These are phyloP conservation scores for Leucoraja ocellata DNA, from an alignment of 2,797 vertebrate genomes.

Conservation along the genomic window DNA sequence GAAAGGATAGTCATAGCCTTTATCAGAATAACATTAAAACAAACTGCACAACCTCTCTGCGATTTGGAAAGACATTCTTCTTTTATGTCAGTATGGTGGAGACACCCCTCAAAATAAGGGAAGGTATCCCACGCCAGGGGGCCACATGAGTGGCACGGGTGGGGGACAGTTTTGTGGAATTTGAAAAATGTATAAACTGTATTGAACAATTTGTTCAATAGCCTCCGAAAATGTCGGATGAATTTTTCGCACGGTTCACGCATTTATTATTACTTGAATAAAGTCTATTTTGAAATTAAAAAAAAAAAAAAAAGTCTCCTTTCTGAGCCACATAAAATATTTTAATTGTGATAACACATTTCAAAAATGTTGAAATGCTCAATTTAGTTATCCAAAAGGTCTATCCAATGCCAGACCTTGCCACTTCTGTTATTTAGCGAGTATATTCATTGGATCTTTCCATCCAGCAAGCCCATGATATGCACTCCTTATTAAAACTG, in stretches of 20 bases:
- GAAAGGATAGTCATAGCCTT: neutral
- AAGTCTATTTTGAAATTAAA: no score
- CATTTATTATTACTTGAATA: no score
- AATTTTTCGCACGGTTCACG: no score
- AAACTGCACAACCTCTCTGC: neutral
- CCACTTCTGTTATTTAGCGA: neutral
- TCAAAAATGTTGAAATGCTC: neutral
- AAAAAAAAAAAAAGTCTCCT: no score
- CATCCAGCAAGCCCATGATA: neutral
- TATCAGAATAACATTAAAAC: neutral
- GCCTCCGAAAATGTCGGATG: no score
- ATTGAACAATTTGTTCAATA: no score
- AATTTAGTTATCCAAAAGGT: neutral
- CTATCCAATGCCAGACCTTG: neutral
- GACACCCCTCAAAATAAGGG: no score
- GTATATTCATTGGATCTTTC: neutral
- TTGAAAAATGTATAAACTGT: no score
- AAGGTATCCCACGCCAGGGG: no score
- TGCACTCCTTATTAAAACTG: neutral
- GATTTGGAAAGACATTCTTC: neutral
- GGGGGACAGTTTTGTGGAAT: no score
- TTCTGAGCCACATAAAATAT: conserved; percentile 1
- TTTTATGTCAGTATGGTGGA: neutral
- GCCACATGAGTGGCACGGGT: no score
- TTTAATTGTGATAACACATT: neutral